Evolutionary conservation across 2,888 invertebrate genomes (phyloP), one percentile per base, ranked within the genome.

Genomic region (Orthosia gothica): DNA sequence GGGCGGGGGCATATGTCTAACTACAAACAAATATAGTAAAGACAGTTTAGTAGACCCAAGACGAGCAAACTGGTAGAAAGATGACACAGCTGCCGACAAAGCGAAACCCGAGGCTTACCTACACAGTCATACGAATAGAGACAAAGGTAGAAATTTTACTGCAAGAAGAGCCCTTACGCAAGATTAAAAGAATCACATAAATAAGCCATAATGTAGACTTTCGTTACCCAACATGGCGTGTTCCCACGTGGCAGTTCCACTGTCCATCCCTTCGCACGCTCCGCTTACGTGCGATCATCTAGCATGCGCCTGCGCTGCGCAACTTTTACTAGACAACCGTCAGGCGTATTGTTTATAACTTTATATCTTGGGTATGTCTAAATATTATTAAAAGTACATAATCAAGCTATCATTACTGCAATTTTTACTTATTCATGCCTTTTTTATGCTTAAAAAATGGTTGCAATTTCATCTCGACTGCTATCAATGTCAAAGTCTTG

Each of bases 221-320:
- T 13, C 32, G 49, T 74, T 62, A 52, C 67, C 32, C 32, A 79
- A 74, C 16, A 15, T 0, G 1, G 13, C 11, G 11, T 16, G 18
- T 66, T 58, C 66, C 40, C 66, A 66, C 66, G 73, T 68, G 32
- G 40, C n/a, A 32, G n/a, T 40, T 15, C 58, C 9, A 50, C 62
- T 63, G 49, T 63, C 61, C 78, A 77, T 52, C 70, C 50, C 79
- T 67, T 74, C 59, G 54, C 70, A 74, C 70, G 66, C 69, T 67
- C 23, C 45, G 66, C 20, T 70, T 79, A 50, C 63, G 55, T 79
- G 62, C 55, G 57, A 70, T 55, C 58, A 45, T 13, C 18, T 45
- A 62, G 32, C 61, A 5, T 61, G 65, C 57, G 58, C 52, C 45
- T 2, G 71, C 23, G n/a, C 13, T 16, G 20, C 23, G 74, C 58